A percentile compares a stretch with the other conserved stretches of the same genome.
These are phyloP conservation scores for Telmatochromis bifrenatus DNA, from an alignment of 2,113 vertebrate species.

Conservation along the genomic window DNA sequence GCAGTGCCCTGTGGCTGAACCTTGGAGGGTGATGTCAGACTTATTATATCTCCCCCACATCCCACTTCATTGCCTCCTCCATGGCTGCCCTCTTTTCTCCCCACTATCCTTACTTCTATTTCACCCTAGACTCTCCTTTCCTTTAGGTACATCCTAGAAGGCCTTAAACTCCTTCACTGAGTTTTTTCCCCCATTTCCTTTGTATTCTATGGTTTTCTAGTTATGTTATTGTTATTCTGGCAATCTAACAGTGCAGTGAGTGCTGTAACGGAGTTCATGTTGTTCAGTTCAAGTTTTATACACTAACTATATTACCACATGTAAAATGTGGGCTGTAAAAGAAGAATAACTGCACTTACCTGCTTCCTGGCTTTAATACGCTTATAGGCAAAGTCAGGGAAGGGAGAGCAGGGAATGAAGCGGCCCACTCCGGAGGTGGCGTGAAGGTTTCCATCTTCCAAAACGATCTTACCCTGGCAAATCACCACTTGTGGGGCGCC, in stretches of 20 bases:
- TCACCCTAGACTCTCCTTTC: not conserved
- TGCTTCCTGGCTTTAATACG: conserved; percentile 95
- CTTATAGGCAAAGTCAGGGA: conserved; percentile 93
- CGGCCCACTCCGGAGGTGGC: conserved; percentile 84
- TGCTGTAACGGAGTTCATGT: not conserved
- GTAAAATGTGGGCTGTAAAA: not conserved
- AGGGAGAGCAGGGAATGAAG: conserved; percentile 87
- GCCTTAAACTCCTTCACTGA: not conserved
- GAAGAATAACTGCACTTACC: conserved; percentile 59
- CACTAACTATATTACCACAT: not conserved
- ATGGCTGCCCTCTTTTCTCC: not conserved
- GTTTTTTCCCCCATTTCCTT: accelerated
- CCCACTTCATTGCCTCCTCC: not conserved
- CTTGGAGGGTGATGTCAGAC: conserved; percentile 1
- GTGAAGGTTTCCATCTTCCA: conserved; percentile 90
- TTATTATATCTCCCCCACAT: not conserved
- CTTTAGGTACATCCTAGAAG: not conserved
- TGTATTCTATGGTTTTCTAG: not conserved
- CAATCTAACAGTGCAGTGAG: not conserved
- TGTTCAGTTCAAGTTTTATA: not conserved
- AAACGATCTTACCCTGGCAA: conserved; percentile 92
- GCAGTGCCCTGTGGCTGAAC: not conserved
- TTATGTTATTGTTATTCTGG: not conserved
- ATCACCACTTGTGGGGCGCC: conserved; percentile 88
- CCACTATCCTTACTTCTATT: not conserved